These are phyloP conservation scores for Elanus axillaris DNA, from an alignment of 2,113 vertebrate genomes.

Conservation along the genomic window DNA sequence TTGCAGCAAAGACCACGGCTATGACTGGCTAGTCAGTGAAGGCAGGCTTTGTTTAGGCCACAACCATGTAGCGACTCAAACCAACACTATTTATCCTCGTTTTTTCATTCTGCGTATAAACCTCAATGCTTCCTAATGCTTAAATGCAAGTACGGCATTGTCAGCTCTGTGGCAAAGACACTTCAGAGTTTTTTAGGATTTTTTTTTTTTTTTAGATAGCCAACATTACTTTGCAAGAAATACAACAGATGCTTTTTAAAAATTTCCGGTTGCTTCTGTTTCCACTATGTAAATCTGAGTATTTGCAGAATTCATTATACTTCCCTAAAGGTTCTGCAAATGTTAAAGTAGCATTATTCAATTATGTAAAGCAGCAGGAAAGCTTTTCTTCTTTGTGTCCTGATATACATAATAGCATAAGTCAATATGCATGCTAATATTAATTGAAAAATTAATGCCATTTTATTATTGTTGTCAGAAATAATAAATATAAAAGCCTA, in stretches of 20 bases:
- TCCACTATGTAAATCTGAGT: background rate
- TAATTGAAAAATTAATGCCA: constrained; percentile 22
- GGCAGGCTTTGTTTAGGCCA: background rate
- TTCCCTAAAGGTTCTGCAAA: constrained; percentile 31
- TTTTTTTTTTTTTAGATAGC: background rate
- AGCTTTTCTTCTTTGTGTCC: constrained; percentile 15
- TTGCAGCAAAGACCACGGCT: background rate
- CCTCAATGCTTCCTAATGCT: background rate
- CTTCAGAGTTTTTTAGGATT: background rate
- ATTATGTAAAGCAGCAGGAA: constrained; percentile 48
- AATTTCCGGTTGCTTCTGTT: background rate
- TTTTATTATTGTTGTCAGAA: constrained; percentile 18
- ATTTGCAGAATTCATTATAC: constrained; percentile 36
- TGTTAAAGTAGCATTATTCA: constrained; percentile 30
- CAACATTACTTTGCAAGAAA: background rate
- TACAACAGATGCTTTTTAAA: background rate
- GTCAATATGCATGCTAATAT: constrained; percentile 30
- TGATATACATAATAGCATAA: constrained; percentile 15
- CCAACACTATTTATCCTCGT: background rate
- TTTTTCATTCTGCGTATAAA: background rate
- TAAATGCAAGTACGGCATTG: background rate
- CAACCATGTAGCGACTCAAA: background rate
- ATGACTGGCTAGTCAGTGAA: background rate
- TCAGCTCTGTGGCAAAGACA: background rate
- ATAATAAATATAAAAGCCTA: background rate